Base-by-base conservation (phyloP, 2,888 invertebrate genomes). In the Drosophila prolongata region DNA sequence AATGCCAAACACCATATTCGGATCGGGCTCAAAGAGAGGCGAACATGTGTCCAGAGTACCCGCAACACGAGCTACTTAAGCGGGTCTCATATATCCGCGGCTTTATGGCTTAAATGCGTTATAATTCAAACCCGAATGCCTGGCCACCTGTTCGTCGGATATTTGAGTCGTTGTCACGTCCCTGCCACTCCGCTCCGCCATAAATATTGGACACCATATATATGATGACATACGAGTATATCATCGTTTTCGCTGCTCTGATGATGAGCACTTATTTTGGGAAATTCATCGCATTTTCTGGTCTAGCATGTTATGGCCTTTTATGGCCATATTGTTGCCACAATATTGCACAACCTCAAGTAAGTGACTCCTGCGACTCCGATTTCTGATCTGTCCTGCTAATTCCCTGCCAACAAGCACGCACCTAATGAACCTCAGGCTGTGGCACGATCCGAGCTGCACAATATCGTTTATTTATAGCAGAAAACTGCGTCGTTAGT, bases 81-180 rank as follows among this genome's bases (percentile, higher is more conserved):
- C 65, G 69, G 68, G 69, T 47, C 74, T 78, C 87, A 75, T 87
- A 87, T 87, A 74, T 87, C 78, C 69, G 60, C 69, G 49, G 69
- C 61, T 87, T 84, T 84, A 84, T 75, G 76, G 69, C 81, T 73
- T 64, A 73, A 78, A 61, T 78, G 85, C 82, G 54, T 70, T 77
- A 79, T 87, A 84, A 80, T 76, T 84, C 81, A 80, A 56, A 57
- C 76, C 54, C 53, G 49, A 67, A 44, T 55, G 57, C 54, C 53
- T 24, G 64, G 58, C 77, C 84, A 85, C 79, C 79, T 81, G 85
- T 76, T 77, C 27, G 60, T 30, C 44, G 71, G 61, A 50, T 56
- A 64, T 64, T 68, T 40, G 69, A 79, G 69, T 68, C 58, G 77
- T 76, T 80, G 78, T 76, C 84, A 83, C 81, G 85, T 84, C 60